Evolutionary conservation across 2,888 invertebrate genomes (phyloP).

Genomic region (Torymus aiolomorphi): DNA sequence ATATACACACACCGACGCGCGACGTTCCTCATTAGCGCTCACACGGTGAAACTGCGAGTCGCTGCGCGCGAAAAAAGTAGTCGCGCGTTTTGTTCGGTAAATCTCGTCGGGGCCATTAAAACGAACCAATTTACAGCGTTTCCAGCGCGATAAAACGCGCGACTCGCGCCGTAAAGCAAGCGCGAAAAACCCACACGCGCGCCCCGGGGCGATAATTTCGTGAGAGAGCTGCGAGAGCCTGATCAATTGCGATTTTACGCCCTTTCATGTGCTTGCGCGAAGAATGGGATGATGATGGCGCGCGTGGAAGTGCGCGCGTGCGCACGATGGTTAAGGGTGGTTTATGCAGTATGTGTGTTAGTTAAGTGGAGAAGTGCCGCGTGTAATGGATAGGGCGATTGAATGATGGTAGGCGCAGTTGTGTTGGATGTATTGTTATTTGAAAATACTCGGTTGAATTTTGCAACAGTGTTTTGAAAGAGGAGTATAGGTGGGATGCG

Average conservation of each 20-base stretch:
- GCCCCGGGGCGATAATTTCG: conserved; percentile 34
- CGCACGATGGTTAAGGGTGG: neutral
- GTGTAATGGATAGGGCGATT: no score
- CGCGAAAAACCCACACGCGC: conserved; percentile 24
- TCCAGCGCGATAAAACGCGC: conserved; percentile 41
- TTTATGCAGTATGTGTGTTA: neutral
- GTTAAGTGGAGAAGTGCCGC: no score
- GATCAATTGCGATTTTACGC: conserved; percentile 30
- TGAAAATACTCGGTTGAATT: no score
- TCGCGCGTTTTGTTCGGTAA: conserved; percentile 12
- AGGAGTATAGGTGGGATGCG: no score
- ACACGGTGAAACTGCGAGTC: conserved; percentile 12
- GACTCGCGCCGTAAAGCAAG: conserved; percentile 16
- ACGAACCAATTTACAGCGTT: conserved; percentile 45
- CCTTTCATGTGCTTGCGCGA: neutral
- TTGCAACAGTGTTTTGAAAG: no score
- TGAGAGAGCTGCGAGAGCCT: neutral
- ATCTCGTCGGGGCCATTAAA: conserved; percentile 27
- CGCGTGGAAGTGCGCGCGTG: neutral
- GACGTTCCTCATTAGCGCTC: conserved; percentile 32
- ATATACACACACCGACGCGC: neutral
- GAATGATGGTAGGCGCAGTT: no score
- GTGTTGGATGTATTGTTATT: no score
- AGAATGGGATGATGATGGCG: no score
- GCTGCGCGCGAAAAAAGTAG: neutral